Conservation (phyloP, 2,113 vertebrate genomes). For the Bagarius yarrelli region DNA sequence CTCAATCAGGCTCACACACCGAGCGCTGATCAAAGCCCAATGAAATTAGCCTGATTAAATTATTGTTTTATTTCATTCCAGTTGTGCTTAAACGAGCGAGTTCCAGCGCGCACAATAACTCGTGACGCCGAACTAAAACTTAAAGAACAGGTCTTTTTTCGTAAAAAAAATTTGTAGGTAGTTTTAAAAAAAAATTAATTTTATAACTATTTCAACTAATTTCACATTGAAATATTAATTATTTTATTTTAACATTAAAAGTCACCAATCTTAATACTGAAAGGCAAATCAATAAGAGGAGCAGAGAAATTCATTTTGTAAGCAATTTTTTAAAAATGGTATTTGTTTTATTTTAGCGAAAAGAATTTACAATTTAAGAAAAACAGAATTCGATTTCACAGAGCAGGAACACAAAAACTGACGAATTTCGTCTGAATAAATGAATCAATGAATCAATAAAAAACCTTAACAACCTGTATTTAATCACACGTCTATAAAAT, state of each 20-base stretch:
- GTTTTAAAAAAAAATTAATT: too few relatives aligned
- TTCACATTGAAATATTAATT: too few relatives aligned
- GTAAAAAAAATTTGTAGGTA: too few relatives aligned
- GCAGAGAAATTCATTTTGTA: too few relatives aligned
- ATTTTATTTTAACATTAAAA: too few relatives aligned
- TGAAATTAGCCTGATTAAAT: slow-evolving; percentile 43
- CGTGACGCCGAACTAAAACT: too few relatives aligned
- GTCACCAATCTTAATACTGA: too few relatives aligned
- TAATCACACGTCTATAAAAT: background rate
- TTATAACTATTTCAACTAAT: too few relatives aligned
- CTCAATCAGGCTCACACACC: slow-evolving; percentile 35
- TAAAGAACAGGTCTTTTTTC: too few relatives aligned
- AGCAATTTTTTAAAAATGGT: background rate
- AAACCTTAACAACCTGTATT: background rate
- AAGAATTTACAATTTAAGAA: background rate
- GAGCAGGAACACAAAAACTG: background rate
- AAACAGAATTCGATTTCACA: background rate
- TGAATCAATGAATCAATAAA: background rate
- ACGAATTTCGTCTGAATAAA: background rate
- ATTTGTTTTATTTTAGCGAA: background rate
- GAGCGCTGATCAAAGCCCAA: slow-evolving; percentile 39
- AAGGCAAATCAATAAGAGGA: too few relatives aligned
- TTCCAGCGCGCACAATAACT: background rate
- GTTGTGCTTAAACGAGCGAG: background rate
- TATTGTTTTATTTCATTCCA: slow-evolving; percentile 37